Conservation (phyloP, 2,797 vertebrate genomes). For the Clarias platycephalus region DNA sequence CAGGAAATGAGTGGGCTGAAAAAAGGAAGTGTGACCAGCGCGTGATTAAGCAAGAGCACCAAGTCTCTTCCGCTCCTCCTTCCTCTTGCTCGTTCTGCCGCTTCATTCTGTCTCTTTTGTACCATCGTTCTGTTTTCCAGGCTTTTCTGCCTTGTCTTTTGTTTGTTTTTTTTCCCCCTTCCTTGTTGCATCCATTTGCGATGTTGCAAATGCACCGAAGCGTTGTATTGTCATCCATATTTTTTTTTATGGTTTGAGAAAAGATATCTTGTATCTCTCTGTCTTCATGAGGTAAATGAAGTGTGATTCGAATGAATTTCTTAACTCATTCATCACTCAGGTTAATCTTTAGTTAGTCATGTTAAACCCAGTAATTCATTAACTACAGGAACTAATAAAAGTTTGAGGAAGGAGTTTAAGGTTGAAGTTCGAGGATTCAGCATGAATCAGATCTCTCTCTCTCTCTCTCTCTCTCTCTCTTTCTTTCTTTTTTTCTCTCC, state of each 20-base stretch:
- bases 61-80: conserved; percentile 46
- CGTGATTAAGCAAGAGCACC: conserved; percentile 58
- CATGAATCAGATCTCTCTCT: neutral
- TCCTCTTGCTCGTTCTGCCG: conserved; percentile 26
- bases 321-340: neutral
- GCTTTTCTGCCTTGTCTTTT: neutral
- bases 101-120: conserved; percentile 16
- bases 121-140: neutral
- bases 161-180: neutral
- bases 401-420: neutral
- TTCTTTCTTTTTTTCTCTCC: no score
- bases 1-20: conserved; percentile 57
- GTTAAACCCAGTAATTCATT: neutral
- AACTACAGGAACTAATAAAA: neutral
- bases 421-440: neutral
- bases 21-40: conserved; percentile 61
- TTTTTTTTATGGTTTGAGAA: neutral
- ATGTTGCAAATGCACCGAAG: neutral
- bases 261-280: neutral
- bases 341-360: neutral
- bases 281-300: neutral
- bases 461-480: no score
- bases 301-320: neutral
- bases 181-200: neutral
- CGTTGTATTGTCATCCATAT: neutral